Evolutionary conservation across 2,888 invertebrate species (phyloP).

Genomic region (Synanthedon myopaeformis): DNA sequence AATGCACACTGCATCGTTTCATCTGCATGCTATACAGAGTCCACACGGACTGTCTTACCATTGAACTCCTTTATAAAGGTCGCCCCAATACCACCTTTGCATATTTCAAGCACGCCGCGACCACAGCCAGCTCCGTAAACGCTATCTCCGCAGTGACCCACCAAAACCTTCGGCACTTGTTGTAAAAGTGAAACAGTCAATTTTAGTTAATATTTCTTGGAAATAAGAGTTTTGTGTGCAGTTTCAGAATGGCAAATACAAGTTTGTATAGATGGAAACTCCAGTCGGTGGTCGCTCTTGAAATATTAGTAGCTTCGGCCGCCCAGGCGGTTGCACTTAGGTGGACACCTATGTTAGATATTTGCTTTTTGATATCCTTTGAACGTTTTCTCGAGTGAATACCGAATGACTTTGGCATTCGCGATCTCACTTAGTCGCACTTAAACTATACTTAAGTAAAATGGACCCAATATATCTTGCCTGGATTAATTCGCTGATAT

Average conservation of each 20-base stretch:
- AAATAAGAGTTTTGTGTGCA: slow-evolving; percentile 7
- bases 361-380: slow-evolving; percentile 57
- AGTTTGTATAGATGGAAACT: slow-evolving; percentile 41
- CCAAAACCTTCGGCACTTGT: background rate
- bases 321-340: slow-evolving; percentile 56
- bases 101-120: slow-evolving; percentile 58
- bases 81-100: slow-evolving; percentile 60
- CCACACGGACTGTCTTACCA: slow-evolving; percentile 56
- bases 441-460: no score
- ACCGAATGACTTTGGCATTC: background rate
- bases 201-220: background rate
- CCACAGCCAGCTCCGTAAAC: slow-evolving; percentile 54
- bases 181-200: background rate
- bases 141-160: slow-evolving; percentile 44
- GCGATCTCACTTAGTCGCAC: background rate
- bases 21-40: slow-evolving; percentile 40
- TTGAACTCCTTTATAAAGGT: slow-evolving; percentile 49
- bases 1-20: slow-evolving; percentile 18
- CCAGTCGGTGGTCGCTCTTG: slow-evolving; percentile 51
- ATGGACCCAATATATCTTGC: no score
- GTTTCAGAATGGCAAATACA: slow-evolving; percentile 5
- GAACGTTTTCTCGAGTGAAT: slow-evolving; percentile 15
- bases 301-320: slow-evolving; percentile 59
- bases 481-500: no score
- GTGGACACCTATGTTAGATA: slow-evolving; percentile 48